Percentiles rank a stretch among this genome's conserved stretches.
Conservation (phyloP, 2,113 vertebrate genomes). For the Antechinus flavipes region DNA sequence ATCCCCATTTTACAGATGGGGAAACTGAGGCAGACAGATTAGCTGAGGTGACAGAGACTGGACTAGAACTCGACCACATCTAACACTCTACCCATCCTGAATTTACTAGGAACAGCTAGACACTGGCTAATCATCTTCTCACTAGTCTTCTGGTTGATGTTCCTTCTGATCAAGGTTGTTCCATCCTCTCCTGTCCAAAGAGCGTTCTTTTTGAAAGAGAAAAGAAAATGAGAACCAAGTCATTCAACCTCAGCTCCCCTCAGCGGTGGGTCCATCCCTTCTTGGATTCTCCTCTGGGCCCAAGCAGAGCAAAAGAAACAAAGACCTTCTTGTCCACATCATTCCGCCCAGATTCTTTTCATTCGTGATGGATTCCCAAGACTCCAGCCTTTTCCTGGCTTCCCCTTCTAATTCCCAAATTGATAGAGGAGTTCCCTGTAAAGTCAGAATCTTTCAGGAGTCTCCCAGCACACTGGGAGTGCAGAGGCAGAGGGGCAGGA, state of each 20-base stretch:
- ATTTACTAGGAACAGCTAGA: not conserved
- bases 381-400: not conserved
- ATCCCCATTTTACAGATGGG: not conserved
- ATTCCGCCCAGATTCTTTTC: not conserved
- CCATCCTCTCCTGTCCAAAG: not conserved
- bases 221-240: not conserved
- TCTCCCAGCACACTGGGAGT: not conserved
- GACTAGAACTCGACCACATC: not conserved
- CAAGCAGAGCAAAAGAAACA: not conserved
- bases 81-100: not conserved
- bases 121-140: not conserved
- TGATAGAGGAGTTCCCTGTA: not conserved
- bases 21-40: not conserved
- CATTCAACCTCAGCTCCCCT: not conserved
- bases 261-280: not conserved
- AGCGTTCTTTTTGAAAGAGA: no score
- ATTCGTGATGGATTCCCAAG: not conserved
- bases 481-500: no score
- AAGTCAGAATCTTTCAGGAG: not conserved
- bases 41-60: not conserved
- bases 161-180: not conserved
- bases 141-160: not conserved
- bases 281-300: not conserved
- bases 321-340: not conserved
- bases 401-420: not conserved